These are phyloP conservation scores for Lethenteron camtschaticum DNA, from an alignment of 2,113 vertebrate species.

Conservation along the genomic window DNA sequence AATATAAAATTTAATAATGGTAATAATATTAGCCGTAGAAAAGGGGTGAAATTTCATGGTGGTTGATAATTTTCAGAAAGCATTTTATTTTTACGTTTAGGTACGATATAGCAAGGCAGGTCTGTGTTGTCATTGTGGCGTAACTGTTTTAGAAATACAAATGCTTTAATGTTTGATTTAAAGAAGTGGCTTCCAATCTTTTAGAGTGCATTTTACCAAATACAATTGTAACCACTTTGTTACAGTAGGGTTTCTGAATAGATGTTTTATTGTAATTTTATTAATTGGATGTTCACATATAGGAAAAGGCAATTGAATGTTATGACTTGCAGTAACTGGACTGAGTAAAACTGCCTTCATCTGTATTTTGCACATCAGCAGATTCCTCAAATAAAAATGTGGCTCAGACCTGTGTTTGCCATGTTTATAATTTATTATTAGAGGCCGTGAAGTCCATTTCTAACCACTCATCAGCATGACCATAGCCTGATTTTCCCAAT, in stretches of 20 bases:
- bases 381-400: background rate
- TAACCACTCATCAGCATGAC: too few relatives aligned
- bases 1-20: background rate
- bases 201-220: slow-evolving; percentile 5
- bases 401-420: background rate
- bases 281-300: background rate
- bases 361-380: slow-evolving; percentile 6
- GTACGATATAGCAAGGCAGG: background rate
- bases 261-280: background rate
- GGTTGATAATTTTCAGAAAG: background rate
- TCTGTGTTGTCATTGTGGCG: background rate
- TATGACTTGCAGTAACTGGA: slow-evolving; percentile 5
- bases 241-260: background rate
- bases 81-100: background rate
- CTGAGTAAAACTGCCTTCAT: slow-evolving; percentile 2
- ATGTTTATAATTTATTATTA: too few relatives aligned
- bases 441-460: too few relatives aligned
- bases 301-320: background rate
- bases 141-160: background rate
- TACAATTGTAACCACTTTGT: background rate
- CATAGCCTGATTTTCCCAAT: too few relatives aligned
- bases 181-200: background rate
- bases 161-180: background rate
- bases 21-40: background rate
- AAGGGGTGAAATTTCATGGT: background rate